These are phyloP conservation scores for Drosophila greeni DNA, from an alignment of 2,888 invertebrate species.

Conservation along the genomic window DNA sequence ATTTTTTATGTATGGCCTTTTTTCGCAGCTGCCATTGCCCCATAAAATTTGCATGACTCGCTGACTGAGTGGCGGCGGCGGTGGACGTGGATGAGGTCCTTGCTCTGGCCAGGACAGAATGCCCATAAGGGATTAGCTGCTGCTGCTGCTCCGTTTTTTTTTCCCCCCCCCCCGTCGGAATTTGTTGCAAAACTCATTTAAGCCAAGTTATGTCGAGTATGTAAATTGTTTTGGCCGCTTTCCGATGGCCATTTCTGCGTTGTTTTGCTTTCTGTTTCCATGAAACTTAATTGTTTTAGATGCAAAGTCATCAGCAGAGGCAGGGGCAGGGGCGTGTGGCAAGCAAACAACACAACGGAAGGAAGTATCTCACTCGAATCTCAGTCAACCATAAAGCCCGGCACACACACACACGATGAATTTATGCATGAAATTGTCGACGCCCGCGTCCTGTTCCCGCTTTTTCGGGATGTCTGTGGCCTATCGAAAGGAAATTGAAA, in stretches of 20 bases:
- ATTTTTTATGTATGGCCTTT: slow-evolving; percentile 72
- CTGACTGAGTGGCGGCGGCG: slow-evolving; percentile 44
- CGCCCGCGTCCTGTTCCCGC: slow-evolving; percentile 68
- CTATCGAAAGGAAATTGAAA: slow-evolving; percentile 76
- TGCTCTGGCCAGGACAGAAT: slow-evolving; percentile 66
- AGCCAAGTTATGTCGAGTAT: slow-evolving; percentile 75
- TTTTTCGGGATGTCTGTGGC: slow-evolving; percentile 66
- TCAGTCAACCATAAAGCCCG: slow-evolving; percentile 63
- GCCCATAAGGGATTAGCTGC: slow-evolving; percentile 78
- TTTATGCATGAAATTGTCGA: slow-evolving; percentile 75
- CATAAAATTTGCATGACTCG: slow-evolving; percentile 78
- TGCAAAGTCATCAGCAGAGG: slow-evolving; percentile 69
- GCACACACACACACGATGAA: slow-evolving; percentile 56
- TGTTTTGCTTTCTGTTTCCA: slow-evolving; percentile 49
- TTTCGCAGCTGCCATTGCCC: slow-evolving; percentile 43
- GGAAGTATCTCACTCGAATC: slow-evolving; percentile 74
- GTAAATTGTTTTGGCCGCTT: slow-evolving; percentile 75
- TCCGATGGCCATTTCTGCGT: slow-evolving; percentile 8
- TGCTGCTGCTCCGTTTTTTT: background rate
- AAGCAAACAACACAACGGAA: slow-evolving; percentile 67
- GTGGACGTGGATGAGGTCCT: slow-evolving; percentile 13
- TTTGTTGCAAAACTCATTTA: slow-evolving; percentile 74
- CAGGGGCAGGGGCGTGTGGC: background rate
- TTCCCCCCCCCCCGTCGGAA: slow-evolving; percentile 57
- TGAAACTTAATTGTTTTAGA: slow-evolving; percentile 75